Percentiles rank a stretch among this genome's conserved stretches.
These are phyloP conservation scores for Philonicus albiceps DNA, from an alignment of 2,888 invertebrate genomes.

Conservation along the genomic window DNA sequence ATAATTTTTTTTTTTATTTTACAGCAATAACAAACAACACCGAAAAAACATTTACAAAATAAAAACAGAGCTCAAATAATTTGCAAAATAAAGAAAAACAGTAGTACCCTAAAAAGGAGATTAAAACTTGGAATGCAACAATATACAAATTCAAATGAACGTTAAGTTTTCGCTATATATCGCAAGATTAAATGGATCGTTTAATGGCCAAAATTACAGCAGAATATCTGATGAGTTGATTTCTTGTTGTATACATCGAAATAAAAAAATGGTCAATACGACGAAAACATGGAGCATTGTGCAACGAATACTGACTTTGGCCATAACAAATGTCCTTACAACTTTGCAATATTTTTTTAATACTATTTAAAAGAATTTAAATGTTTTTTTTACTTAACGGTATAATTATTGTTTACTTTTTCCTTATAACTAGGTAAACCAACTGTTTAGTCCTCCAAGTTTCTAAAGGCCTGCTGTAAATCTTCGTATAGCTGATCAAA, in stretches of 20 bases:
- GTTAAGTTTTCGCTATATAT: constrained; percentile 4
- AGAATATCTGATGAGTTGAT: neutral
- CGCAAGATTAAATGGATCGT: neutral
- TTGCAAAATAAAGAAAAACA: constrained; percentile 10
- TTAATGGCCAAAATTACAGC: constrained; percentile 12
- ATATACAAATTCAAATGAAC: constrained; percentile 26
- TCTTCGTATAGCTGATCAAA: constrained; percentile 97
- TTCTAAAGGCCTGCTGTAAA: constrained; percentile 97
- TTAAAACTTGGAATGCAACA: constrained; percentile 39
- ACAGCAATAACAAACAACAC: constrained; percentile 25
- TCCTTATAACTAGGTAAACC: neutral
- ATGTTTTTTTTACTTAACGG: neutral
- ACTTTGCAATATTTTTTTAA: constrained; percentile 19
- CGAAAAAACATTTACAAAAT: constrained; percentile 21
- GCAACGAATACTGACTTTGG: constrained; percentile 23
- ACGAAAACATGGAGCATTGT: neutral
- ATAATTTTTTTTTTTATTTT: constrained; percentile 1
- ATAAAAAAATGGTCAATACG: neutral
- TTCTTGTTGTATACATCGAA: neutral
- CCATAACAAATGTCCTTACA: neutral
- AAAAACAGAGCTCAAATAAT: constrained; percentile 13
- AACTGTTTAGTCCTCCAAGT: constrained; percentile 88
- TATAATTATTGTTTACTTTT: constrained; percentile 6
- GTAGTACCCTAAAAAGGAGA: constrained; percentile 21
- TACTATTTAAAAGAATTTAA: constrained; percentile 21